These are phyloP conservation scores for Eubasilissa splendida DNA, from an alignment of 2,888 invertebrate species.

Conservation along the genomic window DNA sequence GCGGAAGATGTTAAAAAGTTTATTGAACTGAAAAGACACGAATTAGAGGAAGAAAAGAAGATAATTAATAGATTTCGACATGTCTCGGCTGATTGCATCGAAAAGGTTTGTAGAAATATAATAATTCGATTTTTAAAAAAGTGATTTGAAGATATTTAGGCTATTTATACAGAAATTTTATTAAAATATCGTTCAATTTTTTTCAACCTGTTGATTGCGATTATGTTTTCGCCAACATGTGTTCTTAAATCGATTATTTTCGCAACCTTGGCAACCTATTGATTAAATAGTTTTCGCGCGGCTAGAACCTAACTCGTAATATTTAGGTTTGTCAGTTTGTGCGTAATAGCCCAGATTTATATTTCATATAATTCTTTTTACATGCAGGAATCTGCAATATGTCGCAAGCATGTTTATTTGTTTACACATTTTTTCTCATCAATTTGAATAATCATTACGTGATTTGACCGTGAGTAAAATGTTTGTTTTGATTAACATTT, in stretches of 20 bases:
- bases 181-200: not conserved
- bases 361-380: too few species aligned
- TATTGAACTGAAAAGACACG: slow-evolving; percentile 33
- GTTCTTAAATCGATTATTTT: slow-evolving; percentile 43
- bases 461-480: too few species aligned
- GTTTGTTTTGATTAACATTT: too few species aligned
- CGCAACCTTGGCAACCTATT: slow-evolving; percentile 47
- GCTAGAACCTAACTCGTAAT: not conserved
- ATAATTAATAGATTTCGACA: not conserved
- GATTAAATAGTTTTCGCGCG: slow-evolving; percentile 44
- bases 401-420: too few species aligned
- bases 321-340: too few species aligned
- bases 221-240: slow-evolving; percentile 13
- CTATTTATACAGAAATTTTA: not conserved
- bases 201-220: slow-evolving; percentile 18
- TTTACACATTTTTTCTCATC: too few species aligned
- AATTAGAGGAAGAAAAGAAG: slow-evolving; percentile 41
- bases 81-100: not conserved
- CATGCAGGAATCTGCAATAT: too few species aligned
- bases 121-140: not conserved
- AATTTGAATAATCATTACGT: too few species aligned
- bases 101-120: not conserved
- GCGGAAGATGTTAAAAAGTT: slow-evolving; percentile 43
- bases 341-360: too few species aligned
- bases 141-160: not conserved